phyloP scores from a whole-genome alignment of 2,888 invertebrate genomes.

The Adela reaumurella region DNA sequence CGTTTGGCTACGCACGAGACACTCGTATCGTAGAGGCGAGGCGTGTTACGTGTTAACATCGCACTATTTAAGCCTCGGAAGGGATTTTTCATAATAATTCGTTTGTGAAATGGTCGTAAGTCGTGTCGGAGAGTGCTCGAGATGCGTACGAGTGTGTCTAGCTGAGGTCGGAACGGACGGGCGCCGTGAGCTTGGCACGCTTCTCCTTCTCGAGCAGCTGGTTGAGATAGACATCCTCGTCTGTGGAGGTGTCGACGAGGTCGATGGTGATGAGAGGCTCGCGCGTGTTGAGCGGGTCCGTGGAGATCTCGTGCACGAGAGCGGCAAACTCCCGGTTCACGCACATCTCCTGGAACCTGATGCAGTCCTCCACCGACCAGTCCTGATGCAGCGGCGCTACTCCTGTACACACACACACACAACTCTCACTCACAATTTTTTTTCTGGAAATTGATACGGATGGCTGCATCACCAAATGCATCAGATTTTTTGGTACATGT shows the following conservation, averaged over 20 bases:
- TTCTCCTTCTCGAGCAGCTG: constrained; percentile 61
- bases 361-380: constrained; percentile 72
- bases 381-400: constrained; percentile 56
- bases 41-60: no score
- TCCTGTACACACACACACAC: constrained; percentile 23
- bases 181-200: constrained; percentile 44
- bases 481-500: no score
- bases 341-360: constrained; percentile 68
- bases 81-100: no score
- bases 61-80: no score
- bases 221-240: constrained; percentile 65
- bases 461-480: no score
- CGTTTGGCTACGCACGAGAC: no score
- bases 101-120: no score
- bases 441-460: no score
- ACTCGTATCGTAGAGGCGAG: no score
- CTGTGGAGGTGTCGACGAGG: constrained; percentile 67
- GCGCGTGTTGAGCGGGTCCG: constrained; percentile 57
- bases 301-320: constrained; percentile 58
- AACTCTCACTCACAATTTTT: no score
- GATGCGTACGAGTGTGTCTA: no score
- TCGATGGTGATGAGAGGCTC: constrained; percentile 63
- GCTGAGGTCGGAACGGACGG: not conserved
- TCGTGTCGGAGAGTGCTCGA: no score
- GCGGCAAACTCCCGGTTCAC: constrained; percentile 69